Evolutionary conservation across 2,888 invertebrate genomes (phyloP).

Genomic region (Tipula confusa): DNA sequence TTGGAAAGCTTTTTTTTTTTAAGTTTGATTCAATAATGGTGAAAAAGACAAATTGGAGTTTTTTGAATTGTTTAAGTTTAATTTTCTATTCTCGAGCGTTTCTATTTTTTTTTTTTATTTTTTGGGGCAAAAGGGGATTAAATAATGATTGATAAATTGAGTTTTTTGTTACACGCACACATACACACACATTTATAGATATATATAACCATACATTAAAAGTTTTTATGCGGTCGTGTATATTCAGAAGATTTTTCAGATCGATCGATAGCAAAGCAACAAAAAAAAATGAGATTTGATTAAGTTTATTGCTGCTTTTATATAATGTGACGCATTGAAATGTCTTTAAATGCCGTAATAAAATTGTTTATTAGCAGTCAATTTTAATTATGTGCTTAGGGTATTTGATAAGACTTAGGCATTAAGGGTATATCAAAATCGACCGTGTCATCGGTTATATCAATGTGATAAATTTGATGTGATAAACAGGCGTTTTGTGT

Average conservation of each 20-base stretch:
- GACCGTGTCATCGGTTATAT: no score
- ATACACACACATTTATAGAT: background rate
- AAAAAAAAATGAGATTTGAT: background rate
- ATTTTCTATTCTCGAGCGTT: background rate
- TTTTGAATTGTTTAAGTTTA: background rate
- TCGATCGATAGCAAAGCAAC: background rate
- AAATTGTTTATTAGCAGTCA: background rate
- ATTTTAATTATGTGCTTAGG: background rate
- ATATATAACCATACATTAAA: no score
- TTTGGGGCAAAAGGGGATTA: slow-evolving; percentile 3
- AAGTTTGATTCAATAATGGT: slow-evolving; percentile 3
- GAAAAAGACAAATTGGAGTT: background rate
- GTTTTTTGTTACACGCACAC: background rate
- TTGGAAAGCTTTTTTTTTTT: no score
- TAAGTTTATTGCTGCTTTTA: background rate
- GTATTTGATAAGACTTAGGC: no score
- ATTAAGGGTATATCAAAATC: no score
- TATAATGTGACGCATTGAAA: background rate
- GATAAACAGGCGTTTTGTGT: no score
- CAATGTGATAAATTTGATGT: no score
- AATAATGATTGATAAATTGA: slow-evolving; percentile 9
- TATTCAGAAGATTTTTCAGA: background rate
- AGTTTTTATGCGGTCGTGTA: background rate
- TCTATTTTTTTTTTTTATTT: background rate
- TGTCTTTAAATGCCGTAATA: background rate